Percentiles rank a stretch among this genome's conserved stretches.
These are phyloP conservation scores for Cladorhizidae sp. DNA, from an alignment of 37 sponge, comb jelly and placozoan genomes.

Conservation along the genomic window DNA sequence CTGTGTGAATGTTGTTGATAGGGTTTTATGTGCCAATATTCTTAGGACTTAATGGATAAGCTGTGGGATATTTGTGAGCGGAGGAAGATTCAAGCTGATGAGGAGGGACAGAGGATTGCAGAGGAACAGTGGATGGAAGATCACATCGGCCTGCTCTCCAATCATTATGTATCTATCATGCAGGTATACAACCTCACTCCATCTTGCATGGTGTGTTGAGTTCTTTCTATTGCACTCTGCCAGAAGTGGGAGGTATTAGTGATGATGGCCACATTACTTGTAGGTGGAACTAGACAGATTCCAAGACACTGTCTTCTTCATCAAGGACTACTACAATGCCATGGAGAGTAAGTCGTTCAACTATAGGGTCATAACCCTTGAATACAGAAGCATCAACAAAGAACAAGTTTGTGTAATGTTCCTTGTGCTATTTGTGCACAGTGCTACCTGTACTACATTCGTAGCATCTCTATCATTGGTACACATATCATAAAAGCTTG, in stretches of 20 bases:
- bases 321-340: conserved; percentile 87
- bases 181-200: conserved; percentile 60
- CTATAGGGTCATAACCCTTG: no score
- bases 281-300: conserved; percentile 87
- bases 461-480: no score
- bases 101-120: conserved; percentile 70
- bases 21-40: neutral
- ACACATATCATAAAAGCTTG: no score
- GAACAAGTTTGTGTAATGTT: no score
- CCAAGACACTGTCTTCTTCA: conserved; percentile 75
- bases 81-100: conserved; percentile 72
- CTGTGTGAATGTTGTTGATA: neutral
- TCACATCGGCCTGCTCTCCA: conserved; percentile 74
- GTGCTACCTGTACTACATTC: no score
- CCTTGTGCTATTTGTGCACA: no score
- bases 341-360: conserved; percentile 44
- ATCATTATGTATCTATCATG: conserved; percentile 86
- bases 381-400: no score
- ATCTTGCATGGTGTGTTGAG: no score
- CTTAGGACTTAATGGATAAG: conserved; percentile 88
- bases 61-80: conserved; percentile 94
- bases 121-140: conserved; percentile 92
- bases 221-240: no score
- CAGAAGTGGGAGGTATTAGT: neutral
- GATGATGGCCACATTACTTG: neutral